Evolutionary conservation across 2,888 invertebrate species (phyloP).

Genomic region (Agrochola macilenta): DNA sequence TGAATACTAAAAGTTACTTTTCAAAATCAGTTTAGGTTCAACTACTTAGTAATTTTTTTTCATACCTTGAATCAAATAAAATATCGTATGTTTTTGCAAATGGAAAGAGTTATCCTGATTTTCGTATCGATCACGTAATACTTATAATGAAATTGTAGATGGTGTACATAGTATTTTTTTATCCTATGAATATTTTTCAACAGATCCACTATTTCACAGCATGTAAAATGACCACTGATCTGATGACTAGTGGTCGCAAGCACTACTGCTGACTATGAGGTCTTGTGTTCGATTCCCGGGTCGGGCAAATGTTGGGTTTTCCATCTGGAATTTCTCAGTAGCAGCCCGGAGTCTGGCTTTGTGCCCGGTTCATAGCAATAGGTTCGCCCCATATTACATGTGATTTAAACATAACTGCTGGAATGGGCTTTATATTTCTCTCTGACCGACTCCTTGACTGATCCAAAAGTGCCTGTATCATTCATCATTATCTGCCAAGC

Average conservation of each 20-base stretch:
- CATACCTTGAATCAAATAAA: too few relatives aligned
- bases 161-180: neutral
- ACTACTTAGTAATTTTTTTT: neutral
- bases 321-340: too few relatives aligned
- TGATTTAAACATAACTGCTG: neutral
- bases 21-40: neutral
- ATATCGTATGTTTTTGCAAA: neutral
- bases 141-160: neutral
- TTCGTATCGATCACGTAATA: neutral
- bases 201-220: constrained; percentile 7
- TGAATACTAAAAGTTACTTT: neutral
- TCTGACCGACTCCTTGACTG: neutral
- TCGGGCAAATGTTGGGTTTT: too few relatives aligned
- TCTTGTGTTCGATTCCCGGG: too few relatives aligned
- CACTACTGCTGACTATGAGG: too few relatives aligned
- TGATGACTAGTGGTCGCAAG: too few relatives aligned
- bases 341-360: too few relatives aligned
- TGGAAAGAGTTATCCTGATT: neutral
- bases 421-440: neutral
- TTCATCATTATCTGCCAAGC: too few relatives aligned
- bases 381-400: too few relatives aligned
- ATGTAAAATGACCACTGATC: too few relatives aligned
- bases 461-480: neutral
- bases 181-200: neutral
- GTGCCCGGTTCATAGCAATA: too few relatives aligned